A percentile compares a stretch with the other conserved stretches of the same genome.
These are phyloP conservation scores for Scelioninae gen. 1 DNA, from an alignment of 2,888 invertebrate genomes.

Conservation along the genomic window DNA sequence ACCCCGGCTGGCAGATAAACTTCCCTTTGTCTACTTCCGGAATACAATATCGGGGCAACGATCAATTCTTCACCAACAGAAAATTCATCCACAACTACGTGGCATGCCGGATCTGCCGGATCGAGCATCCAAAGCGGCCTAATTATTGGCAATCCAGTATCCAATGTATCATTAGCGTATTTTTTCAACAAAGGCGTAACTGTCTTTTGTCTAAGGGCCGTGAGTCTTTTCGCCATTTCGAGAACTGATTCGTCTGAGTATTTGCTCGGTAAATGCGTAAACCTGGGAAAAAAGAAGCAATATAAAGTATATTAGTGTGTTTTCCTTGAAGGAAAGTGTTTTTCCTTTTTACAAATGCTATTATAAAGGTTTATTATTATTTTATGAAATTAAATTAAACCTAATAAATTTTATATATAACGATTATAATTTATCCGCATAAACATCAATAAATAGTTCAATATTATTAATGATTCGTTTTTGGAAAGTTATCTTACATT, in stretches of 20 bases:
- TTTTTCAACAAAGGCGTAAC: constrained; percentile 91
- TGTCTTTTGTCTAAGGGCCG: constrained; percentile 89
- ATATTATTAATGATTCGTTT: too few relatives aligned
- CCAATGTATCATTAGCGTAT: constrained; percentile 91
- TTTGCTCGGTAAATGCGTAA: constrained; percentile 94
- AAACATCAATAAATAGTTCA: too few relatives aligned
- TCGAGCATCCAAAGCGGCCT: constrained; percentile 96
- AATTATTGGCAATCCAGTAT: constrained; percentile 93
- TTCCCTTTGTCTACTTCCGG: constrained; percentile 89
- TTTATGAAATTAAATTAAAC: too few relatives aligned
- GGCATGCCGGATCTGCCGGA: constrained; percentile 91
- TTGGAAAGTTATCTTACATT: too few relatives aligned
- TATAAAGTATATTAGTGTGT: background rate
- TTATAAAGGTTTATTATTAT: too few relatives aligned
- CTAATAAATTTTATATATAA: too few relatives aligned
- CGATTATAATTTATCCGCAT: too few relatives aligned
- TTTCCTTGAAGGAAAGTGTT: background rate
- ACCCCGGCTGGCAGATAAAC: constrained; percentile 96
- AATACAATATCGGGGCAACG: constrained; percentile 93
- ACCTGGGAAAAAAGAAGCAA: constrained; percentile 80
- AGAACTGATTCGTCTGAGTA: constrained; percentile 92
- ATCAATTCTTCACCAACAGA: constrained; percentile 95
- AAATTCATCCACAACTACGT: constrained; percentile 93
- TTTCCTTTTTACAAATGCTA: too few relatives aligned
- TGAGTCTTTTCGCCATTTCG: constrained; percentile 91